These are phyloP conservation scores for Muschampia plurimacula DNA, from an alignment of 2,888 invertebrate genomes.

Conservation along the genomic window DNA sequence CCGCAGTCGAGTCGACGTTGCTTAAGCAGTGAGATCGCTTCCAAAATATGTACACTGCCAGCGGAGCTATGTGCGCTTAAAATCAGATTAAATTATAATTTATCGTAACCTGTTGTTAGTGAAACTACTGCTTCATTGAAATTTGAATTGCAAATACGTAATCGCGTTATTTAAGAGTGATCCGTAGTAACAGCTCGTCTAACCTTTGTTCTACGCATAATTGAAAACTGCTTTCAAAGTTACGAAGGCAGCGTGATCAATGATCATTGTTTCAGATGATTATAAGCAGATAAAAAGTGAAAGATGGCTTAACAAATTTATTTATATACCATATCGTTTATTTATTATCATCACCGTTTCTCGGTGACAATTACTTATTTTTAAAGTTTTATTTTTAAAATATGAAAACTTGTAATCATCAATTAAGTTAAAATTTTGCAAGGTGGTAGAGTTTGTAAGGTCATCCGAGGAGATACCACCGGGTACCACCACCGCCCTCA, in stretches of 20 bases:
- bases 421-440: too few relatives aligned
- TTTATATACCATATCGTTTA: neutral
- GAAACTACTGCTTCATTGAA: neutral
- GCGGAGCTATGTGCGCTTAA: too few relatives aligned
- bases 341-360: neutral
- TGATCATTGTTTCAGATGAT: slow-evolving; percentile 3
- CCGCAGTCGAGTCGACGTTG: too few relatives aligned
- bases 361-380: neutral
- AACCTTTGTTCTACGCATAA: slow-evolving; percentile 9
- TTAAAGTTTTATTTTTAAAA: neutral
- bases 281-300: slow-evolving; percentile 12
- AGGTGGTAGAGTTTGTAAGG: too few relatives aligned
- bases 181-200: slow-evolving; percentile 9
- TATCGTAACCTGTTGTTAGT: slow-evolving; percentile 5
- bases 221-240: slow-evolving; percentile 18
- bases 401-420: neutral
- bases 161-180: slow-evolving; percentile 11
- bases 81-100: too few relatives aligned
- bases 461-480: too few relatives aligned
- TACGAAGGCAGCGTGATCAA: slow-evolving; percentile 1
- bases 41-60: too few relatives aligned
- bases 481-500: too few relatives aligned
- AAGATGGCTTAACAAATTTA: slow-evolving; percentile 15
- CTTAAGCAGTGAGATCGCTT: too few relatives aligned
- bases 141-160: slow-evolving; percentile 23